Evolutionary conservation across 2,113 vertebrate genomes (phyloP), one percentile per base, ranked within the genome.

Genomic region (Macroglossus sobrinus): DNA sequence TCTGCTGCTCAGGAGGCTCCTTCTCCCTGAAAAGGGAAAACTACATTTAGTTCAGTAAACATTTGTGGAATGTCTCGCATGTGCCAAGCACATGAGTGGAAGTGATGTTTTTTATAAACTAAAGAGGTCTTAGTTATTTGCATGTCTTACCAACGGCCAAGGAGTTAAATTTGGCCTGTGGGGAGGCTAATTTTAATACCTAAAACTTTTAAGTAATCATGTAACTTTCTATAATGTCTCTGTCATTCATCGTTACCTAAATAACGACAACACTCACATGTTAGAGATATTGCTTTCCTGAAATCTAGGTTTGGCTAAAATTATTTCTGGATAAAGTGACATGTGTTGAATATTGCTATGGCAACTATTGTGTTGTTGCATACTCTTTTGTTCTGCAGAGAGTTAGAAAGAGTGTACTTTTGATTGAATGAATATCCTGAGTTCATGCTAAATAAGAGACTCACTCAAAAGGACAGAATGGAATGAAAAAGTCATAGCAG

Each of bases 61-160:
- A 90, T 80, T 69, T 93, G 80, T 93, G 80, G 64, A 94, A 94
- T 96, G 89, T 94, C 89, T 87, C 33, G 33, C 1, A 21, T 53
- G 85, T 84, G 91, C 89, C 92, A 95, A 66, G 69, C 57, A 72
- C 75, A 55, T 90, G 91, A 95, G 53, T 93, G 50, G 50, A 96
- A 94, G 71, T 90, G 63, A 74, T 82, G 21, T 61, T 59, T 80
- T 93, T 95, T 64, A 96, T 96, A 93, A 82, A 95, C 89, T 82
- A 93, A 97, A 96, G 78, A 96, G 93, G 92, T 96, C 92, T 86
- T 80, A 72, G 47, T 64, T 89, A 92, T 96, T 89, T 96, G 35
- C 53, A 18, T 53, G 7, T 93, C 47, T 91, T 91, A 75, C 61
- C 57, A 74, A 69, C 47, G 84, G 40, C 76, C 78, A 85, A 74